Base-by-base conservation (phyloP, 37 sponge, comb jelly and placozoan species). In the Corticium candelabrum region DNA sequence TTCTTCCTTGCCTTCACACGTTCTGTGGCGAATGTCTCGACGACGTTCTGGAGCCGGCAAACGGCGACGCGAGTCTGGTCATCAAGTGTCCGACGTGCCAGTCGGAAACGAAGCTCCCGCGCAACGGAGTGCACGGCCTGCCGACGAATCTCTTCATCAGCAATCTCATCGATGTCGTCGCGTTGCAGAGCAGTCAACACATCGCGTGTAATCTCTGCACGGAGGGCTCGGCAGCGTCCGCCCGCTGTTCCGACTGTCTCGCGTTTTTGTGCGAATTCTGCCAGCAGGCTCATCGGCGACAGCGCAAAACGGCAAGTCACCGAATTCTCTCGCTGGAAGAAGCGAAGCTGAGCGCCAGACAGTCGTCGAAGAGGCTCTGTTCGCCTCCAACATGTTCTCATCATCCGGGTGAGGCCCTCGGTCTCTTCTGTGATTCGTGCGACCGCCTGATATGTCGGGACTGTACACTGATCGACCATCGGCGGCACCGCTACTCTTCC, bases 1-100 rank as follows among this genome's bases (percentile, higher is more conserved):
- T 89, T 0, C 81, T 89, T 5, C 87, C 90, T 27, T 89, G 90
- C 40, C 77, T 89, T 33, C 90, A 89, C 78, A 71, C 87, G n/a
- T 89, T 87, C 78, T 89, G 90, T 80, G 78, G 77, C 5, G 34
- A 31, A 1, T 89, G 90, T 69, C 74, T 89, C 1, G 78, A 87
- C 69, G 76, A 81, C 67, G 3, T 82, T 11, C 85, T 79, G 21
- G 15, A 74, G 0, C 40, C 39, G 0, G 37, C 32, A n/a, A 41
- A 70, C 34, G 77, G 80, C 30, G 50, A 35, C 2, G 37, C 40
- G 32, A 57, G 37, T 30, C 33, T 73, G 1, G 38, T 56, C 2
- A 76, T 85, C 34, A 80, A 77, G 74, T 90, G 89, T 71, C 91
- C 91, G 0, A 80, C 68, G 34, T 90, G 89, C 40, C 62, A 41